Evolutionary conservation across 2,888 invertebrate genomes (phyloP).

Genomic region (Tachina fera): DNA sequence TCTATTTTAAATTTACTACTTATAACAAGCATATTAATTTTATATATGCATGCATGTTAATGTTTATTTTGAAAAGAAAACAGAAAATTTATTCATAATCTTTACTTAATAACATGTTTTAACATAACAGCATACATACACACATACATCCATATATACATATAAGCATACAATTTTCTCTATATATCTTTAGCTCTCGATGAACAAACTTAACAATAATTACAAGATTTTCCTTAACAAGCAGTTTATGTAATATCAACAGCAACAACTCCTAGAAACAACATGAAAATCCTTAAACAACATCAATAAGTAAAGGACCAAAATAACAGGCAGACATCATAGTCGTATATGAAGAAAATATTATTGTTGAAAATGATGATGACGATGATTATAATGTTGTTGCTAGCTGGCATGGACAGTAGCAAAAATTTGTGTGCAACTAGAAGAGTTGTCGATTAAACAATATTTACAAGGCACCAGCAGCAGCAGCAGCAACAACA

Average conservation of each 20-base stretch:
- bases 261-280: slow-evolving; percentile 43
- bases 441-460: slow-evolving; percentile 51
- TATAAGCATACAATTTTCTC: background rate
- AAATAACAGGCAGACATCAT: slow-evolving; percentile 26
- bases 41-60: background rate
- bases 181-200: slow-evolving; percentile 24
- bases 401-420: slow-evolving; percentile 37
- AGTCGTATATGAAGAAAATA: slow-evolving; percentile 42
- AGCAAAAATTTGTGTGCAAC: slow-evolving; percentile 24
- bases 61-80: slow-evolving; percentile 5
- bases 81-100: slow-evolving; percentile 61
- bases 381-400: slow-evolving; percentile 22
- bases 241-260: slow-evolving; percentile 63
- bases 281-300: slow-evolving; percentile 67
- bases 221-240: slow-evolving; percentile 64
- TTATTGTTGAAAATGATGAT: slow-evolving; percentile 20
- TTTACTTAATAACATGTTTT: slow-evolving; percentile 47
- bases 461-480: slow-evolving; percentile 56
- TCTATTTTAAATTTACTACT: slow-evolving; percentile 6
- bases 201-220: slow-evolving; percentile 62
- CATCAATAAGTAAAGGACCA: slow-evolving; percentile 44
- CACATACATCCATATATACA: too few relatives aligned
- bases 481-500: background rate
- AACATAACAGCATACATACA: slow-evolving; percentile 23
- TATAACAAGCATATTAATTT: background rate